Percentiles rank a stretch among this genome's conserved stretches.
Conservation (phyloP, 1,140 invertebrate genomes). For the Amphibalanus amphitrite region DNA sequence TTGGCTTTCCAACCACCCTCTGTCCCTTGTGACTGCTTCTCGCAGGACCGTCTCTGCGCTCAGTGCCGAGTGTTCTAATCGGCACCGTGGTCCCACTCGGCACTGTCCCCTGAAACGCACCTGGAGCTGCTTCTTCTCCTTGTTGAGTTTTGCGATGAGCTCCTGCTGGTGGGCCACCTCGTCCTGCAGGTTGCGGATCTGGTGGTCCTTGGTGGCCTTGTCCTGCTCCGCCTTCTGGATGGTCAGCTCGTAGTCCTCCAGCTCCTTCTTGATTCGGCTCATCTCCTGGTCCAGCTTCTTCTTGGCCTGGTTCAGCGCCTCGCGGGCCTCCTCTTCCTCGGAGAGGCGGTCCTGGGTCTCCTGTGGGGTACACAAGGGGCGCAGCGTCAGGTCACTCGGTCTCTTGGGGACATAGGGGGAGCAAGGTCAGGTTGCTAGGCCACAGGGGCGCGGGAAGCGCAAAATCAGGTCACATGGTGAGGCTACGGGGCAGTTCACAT, state of each 20-base stretch:
- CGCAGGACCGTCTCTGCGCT: too few species aligned
- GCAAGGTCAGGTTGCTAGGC: too few species aligned
- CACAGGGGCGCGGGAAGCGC: too few species aligned
- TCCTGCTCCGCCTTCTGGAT: conserved; percentile 39
- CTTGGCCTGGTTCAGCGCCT: conserved; percentile 20
- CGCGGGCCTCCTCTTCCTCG: conserved; percentile 28
- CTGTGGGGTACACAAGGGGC: conserved; percentile 4
- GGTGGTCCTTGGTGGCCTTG: conserved; percentile 58
- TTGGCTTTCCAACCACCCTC: too few species aligned
- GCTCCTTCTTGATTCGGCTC: conserved; percentile 33
- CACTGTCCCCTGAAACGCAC: conserved; percentile 85
- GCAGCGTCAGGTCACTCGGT: too few species aligned
- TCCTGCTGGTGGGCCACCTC: conserved; percentile 99
- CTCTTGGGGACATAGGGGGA: not conserved
- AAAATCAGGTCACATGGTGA: too few species aligned
- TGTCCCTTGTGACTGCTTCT: too few species aligned
- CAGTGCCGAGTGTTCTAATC: too few species aligned
- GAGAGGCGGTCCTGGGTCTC: conserved; percentile 12
- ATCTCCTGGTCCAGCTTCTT: conserved; percentile 24
- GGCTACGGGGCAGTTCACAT: not conserved
- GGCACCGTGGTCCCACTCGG: conserved; percentile 24
- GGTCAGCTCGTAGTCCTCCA: conserved; percentile 34
- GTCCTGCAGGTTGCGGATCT: conserved; percentile 96
- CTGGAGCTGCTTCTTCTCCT: not conserved
- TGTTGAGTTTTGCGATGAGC: conserved; percentile 83